Evolutionary conservation across 2,113 vertebrate species (phyloP).

Genomic region (Halcyon malimbica): DNA sequence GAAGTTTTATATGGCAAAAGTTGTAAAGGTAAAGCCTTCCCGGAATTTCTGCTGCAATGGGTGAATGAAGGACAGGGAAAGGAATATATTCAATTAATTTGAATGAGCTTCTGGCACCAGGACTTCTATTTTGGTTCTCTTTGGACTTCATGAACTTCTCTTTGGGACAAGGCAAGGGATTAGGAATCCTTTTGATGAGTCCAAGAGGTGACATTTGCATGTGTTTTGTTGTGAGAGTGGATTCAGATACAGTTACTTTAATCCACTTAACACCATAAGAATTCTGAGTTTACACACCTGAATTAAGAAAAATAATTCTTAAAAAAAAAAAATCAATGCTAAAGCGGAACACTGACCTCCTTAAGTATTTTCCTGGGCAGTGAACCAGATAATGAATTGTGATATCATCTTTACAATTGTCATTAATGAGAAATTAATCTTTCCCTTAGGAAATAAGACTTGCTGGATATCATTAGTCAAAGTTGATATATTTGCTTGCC

Average conservation of each 20-base stretch:
- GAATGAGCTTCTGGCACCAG: neutral
- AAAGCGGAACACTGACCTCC: neutral
- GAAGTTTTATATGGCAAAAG: neutral
- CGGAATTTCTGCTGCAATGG: neutral
- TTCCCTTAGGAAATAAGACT: constrained; percentile 31
- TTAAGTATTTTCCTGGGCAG: neutral
- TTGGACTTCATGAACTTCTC: neutral
- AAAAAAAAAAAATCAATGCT: neutral
- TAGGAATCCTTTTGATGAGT: neutral
- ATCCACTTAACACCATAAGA: neutral
- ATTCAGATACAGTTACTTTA: neutral
- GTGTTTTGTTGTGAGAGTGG: neutral
- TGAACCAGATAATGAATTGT: constrained; percentile 8
- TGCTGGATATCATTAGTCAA: constrained; percentile 24
- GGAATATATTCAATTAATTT: neutral
- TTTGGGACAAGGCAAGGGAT: neutral
- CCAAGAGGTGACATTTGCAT: neutral
- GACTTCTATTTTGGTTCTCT: neutral
- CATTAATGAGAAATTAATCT: constrained; percentile 47
- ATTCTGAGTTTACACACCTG: neutral
- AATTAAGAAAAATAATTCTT: neutral
- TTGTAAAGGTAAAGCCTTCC: neutral
- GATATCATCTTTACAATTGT: constrained; percentile 28
- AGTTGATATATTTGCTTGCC: neutral
- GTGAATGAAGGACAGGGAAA: neutral